phyloP scores from a whole-genome alignment of 92 coral and sea anemone genomes.

The Bergia sp. region DNA sequence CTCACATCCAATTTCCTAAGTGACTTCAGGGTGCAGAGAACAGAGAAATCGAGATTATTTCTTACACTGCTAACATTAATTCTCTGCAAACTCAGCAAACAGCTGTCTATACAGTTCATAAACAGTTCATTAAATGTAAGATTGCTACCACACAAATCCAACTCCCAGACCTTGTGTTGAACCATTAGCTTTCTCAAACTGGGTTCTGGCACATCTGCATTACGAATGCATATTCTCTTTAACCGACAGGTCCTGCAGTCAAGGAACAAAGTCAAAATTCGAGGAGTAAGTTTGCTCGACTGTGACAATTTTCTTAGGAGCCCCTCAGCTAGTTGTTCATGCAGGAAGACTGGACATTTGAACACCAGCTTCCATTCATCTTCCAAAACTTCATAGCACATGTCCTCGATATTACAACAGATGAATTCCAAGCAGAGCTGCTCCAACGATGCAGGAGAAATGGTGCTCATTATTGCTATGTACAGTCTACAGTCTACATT shows the following conservation, averaged over 20 bases:
- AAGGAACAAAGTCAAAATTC: conserved; percentile 57
- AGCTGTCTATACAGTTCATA: conserved; percentile 42
- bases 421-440: conserved; percentile 59
- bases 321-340: conserved; percentile 73
- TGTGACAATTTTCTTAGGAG: conserved; percentile 58
- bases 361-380: conserved; percentile 62
- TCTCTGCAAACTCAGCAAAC: conserved; percentile 52
- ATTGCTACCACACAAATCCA: conserved; percentile 62
- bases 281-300: conserved; percentile 56
- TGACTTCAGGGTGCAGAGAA: conserved; percentile 51
- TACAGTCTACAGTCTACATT: too few relatives aligned
- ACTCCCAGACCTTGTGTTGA: conserved; percentile 60
- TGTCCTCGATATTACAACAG: conserved; percentile 54
- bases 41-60: conserved; percentile 34
- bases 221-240: conserved; percentile 59
- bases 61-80: conserved; percentile 58
- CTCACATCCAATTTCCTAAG: conserved; percentile 70
- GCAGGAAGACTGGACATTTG: conserved; percentile 62
- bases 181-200: conserved; percentile 56
- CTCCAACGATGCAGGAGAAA: conserved; percentile 72
- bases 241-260: conserved; percentile 64
- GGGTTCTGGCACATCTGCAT: conserved; percentile 44
- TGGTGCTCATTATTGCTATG: conserved; percentile 42
- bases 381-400: conserved; percentile 64
- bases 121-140: conserved; percentile 55